Evolutionary conservation across 2,888 invertebrate genomes (phyloP).

Genomic region (Mactromeris polynyma): DNA sequence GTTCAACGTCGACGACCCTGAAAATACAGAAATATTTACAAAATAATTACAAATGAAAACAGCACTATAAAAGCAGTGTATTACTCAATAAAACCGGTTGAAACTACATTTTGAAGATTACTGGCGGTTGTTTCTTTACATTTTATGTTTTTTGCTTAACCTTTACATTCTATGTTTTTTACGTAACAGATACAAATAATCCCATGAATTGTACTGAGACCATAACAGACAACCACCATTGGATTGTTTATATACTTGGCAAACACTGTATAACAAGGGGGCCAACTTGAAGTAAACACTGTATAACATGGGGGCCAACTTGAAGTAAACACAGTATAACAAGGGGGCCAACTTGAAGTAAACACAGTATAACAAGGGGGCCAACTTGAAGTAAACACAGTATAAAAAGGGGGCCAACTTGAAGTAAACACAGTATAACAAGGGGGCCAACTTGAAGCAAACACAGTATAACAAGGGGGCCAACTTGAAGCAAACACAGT

Average conservation of each 20-base stretch:
- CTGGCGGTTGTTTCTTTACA: too few species aligned
- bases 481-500: background rate
- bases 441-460: background rate
- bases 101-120: too few species aligned
- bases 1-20: constrained; percentile 81
- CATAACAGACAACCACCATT: background rate
- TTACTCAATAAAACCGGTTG: too few species aligned
- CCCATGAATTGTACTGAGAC: background rate
- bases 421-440: background rate
- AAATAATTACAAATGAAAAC: background rate
- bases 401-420: background rate
- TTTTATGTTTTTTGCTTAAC: too few species aligned
- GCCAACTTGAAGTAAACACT: background rate
- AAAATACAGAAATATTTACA: constrained; percentile 56
- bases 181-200: too few species aligned
- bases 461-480: background rate
- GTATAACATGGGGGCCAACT: background rate
- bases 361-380: background rate
- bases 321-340: background rate
- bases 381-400: background rate
- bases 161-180: too few species aligned
- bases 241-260: constrained; percentile 2
- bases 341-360: background rate
- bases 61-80: too few species aligned
- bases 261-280: background rate